phyloP scores from a whole-genome alignment of 1,140 invertebrate genomes.

The Procambarus clarkii region DNA sequence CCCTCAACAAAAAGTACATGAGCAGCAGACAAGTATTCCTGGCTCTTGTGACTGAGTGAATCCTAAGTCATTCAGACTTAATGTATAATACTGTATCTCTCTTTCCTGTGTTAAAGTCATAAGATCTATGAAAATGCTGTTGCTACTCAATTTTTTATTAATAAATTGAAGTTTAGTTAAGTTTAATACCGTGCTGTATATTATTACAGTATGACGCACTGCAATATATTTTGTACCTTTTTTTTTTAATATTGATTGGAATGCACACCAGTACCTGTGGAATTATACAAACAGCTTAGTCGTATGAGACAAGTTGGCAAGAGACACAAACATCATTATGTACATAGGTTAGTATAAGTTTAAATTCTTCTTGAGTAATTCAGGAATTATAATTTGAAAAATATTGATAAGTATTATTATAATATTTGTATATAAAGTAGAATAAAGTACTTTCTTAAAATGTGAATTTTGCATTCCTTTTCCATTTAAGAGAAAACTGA shows the following conservation, averaged over 20 bases:
- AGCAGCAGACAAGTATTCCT: slow-evolving; percentile 59
- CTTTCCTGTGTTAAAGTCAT: too few species aligned
- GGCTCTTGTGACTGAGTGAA: slow-evolving; percentile 37
- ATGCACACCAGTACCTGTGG: slow-evolving; percentile 9
- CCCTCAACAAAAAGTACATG: slow-evolving; percentile 74
- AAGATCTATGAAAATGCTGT: background rate
- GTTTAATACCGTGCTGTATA: background rate
- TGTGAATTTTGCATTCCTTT: too few species aligned
- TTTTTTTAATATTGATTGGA: background rate
- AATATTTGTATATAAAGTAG: background rate
- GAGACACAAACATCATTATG: background rate
- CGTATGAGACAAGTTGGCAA: background rate
- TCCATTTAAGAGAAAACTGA: too few species aligned
- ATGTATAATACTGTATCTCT: background rate
- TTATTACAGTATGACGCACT: background rate
- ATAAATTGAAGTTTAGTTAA: background rate
- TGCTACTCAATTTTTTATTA: background rate
- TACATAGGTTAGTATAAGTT: background rate
- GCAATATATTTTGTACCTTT: background rate
- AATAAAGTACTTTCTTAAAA: slow-evolving; percentile 6
- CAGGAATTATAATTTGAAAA: background rate
- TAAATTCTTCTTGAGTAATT: background rate
- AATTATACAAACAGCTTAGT: background rate
- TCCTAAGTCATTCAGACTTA: background rate
- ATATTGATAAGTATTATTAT: background rate